These are phyloP conservation scores for Ornithoptera priamus DNA, from an alignment of 2,888 invertebrate species.

Conservation along the genomic window DNA sequence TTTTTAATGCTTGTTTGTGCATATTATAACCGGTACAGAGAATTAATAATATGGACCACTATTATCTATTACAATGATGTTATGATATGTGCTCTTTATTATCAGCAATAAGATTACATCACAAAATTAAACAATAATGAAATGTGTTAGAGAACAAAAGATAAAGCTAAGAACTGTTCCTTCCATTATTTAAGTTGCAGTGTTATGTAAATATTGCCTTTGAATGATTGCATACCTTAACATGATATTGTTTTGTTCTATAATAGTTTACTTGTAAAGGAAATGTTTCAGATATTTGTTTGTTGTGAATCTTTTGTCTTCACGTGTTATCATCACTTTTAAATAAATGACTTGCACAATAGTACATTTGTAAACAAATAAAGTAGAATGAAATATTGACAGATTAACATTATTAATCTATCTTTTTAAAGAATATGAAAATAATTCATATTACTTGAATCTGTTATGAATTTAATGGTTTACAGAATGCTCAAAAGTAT, in stretches of 20 bases:
- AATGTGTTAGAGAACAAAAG: slow-evolving; percentile 14
- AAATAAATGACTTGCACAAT: background rate
- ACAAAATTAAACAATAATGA: slow-evolving; percentile 8
- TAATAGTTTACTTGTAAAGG: background rate
- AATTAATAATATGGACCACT: too few species aligned
- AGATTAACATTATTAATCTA: too few species aligned
- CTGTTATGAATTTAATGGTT: too few species aligned
- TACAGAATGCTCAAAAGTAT: too few species aligned
- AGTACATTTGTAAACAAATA: too few species aligned
- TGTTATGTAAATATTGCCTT: slow-evolving; percentile 13
- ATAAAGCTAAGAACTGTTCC: slow-evolving; percentile 6
- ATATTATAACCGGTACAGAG: too few species aligned
- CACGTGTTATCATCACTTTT: background rate
- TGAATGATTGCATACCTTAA: background rate
- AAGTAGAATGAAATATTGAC: too few species aligned
- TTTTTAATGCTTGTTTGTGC: too few species aligned
- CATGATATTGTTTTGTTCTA: background rate
- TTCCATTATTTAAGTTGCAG: slow-evolving; percentile 9
- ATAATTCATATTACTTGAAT: too few species aligned
- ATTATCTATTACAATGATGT: too few species aligned
- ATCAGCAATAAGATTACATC: slow-evolving; percentile 1
- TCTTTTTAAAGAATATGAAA: too few species aligned
- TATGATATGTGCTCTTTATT: too few species aligned
- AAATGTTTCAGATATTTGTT: background rate
- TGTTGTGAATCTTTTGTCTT: background rate